These are phyloP conservation scores for Rattus rattus DNA, from an alignment of 2,113 vertebrate species.

Conservation along the genomic window DNA sequence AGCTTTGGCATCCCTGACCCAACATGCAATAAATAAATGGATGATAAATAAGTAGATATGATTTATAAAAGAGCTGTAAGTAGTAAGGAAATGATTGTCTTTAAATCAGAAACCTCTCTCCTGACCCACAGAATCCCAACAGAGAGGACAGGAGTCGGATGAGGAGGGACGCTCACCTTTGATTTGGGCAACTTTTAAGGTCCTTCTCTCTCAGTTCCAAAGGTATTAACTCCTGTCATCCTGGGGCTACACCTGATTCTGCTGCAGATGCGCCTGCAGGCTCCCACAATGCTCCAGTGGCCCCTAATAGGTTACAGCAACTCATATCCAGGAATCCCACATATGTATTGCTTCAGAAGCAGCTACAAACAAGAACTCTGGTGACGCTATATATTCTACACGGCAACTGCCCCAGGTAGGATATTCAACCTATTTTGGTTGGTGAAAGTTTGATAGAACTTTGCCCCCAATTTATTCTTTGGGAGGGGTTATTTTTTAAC, in stretches of 20 bases:
- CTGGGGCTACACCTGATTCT: background rate
- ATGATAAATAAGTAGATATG: background rate
- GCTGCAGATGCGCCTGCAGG: background rate
- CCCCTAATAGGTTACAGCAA: background rate
- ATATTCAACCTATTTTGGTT: background rate
- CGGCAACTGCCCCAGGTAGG: background rate
- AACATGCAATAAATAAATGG: background rate
- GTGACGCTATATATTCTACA: background rate
- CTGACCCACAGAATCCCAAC: background rate
- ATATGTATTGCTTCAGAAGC: background rate
- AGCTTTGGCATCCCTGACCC: background rate
- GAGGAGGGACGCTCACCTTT: background rate
- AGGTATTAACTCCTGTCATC: background rate
- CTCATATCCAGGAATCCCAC: background rate
- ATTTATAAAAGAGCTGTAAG: constrained; percentile 21
- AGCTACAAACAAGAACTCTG: background rate
- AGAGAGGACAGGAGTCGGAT: background rate
- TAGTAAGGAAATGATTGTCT: background rate
- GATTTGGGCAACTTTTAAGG: background rate
- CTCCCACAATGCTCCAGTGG: background rate
- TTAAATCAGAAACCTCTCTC: background rate
- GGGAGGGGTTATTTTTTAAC: constrained; percentile 13
- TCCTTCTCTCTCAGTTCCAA: too few species aligned
- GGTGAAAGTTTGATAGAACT: background rate
- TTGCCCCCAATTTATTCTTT: background rate